Evolutionary conservation across 2,888 invertebrate genomes (phyloP).

Genomic region (Megalurothrips usitatus): DNA sequence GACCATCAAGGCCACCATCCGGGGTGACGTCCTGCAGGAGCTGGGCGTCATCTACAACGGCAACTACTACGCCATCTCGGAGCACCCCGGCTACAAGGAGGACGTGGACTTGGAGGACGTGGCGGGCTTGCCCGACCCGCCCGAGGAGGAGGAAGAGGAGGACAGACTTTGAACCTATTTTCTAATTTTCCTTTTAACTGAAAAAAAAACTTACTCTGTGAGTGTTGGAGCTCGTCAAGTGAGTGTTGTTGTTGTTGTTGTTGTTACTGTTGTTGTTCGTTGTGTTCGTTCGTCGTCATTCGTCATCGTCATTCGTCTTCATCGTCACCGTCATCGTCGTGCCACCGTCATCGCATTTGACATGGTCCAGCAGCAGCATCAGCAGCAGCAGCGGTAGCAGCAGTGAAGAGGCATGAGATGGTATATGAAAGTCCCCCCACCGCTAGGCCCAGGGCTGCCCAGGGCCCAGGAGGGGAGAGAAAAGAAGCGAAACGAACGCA

Average conservation of each 20-base stretch:
- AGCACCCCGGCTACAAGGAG: conserved; percentile 90
- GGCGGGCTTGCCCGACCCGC: conserved; percentile 47
- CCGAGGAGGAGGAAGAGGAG: conserved; percentile 70
- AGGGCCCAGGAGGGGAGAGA: background rate
- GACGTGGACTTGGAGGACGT: conserved; percentile 81
- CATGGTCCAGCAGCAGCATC: conserved; percentile 1
- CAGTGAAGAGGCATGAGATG: background rate
- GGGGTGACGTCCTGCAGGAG: conserved; percentile 85
- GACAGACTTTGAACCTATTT: conserved; percentile 51
- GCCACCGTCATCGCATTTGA: background rate
- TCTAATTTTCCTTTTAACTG: conserved; percentile 32
- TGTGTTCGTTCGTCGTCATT: conserved; percentile 17
- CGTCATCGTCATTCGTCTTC: conserved; percentile 18
- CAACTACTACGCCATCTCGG: conserved; percentile 91
- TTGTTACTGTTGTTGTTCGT: conserved; percentile 14
- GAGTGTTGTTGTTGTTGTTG: conserved; percentile 29
- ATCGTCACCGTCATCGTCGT: background rate
- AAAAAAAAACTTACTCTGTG: conserved; percentile 18
- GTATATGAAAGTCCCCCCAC: no score
- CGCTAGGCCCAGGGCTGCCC: background rate
- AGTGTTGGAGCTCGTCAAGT: conserved; percentile 34
- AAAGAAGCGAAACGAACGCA: background rate
- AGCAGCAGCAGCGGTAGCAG: conserved; percentile 21
- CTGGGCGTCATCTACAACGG: conserved; percentile 92
- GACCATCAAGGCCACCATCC: conserved; percentile 93